Base-by-base conservation (phyloP, 92 coral and sea anemone genomes). In the Bergia puertoricense region DNA sequence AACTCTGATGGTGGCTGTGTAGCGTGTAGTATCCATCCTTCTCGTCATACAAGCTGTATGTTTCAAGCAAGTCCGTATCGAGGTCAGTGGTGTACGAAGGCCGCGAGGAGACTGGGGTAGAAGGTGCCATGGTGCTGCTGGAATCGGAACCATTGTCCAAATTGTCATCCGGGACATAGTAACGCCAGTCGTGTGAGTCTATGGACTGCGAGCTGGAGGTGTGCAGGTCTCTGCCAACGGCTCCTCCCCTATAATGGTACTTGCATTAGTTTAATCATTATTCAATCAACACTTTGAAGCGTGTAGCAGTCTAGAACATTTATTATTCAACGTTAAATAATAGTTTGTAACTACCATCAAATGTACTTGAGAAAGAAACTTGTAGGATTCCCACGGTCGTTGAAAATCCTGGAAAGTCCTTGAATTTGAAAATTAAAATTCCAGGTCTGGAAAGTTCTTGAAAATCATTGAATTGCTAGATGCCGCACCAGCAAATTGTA, bases 41-140 rank as follows among this genome's bases (percentile, higher is more conserved):
- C 20, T 56, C 91, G n/a, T 87, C 91, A 65, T 86, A 86, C 23
- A 81, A 16, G 51, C 89, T 90, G 81, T 86, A 92, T 0, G 80
- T 90, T 40, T 90, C 94, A 41, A 92, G 84, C n/a, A 92, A 54
- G 74, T 92, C 94, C 20, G 94, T 92, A 38, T 90, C 94, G 71
- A 81, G 66, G 86, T 83, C 76, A 7, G 86, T 83, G 5, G 86
- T 67, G 77, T 67, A 30, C 2, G 77, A 66, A 9, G 65, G 59
- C 13, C 77, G 86, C 43, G 76, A 43, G 59, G 86, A 83, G 86
- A 68, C 77, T 83, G 86, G 86, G 36, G 86, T 83, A 10, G 86
- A 68, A 23, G 86, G 86, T 9, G 86, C 86, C 86, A 83, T 68
- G 39, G 77, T 73, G 76, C 59, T 71, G 77, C 86, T 83, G 45